phyloP scores from a whole-genome alignment of 2,797 vertebrate species.

The Ceyx erithaca region DNA sequence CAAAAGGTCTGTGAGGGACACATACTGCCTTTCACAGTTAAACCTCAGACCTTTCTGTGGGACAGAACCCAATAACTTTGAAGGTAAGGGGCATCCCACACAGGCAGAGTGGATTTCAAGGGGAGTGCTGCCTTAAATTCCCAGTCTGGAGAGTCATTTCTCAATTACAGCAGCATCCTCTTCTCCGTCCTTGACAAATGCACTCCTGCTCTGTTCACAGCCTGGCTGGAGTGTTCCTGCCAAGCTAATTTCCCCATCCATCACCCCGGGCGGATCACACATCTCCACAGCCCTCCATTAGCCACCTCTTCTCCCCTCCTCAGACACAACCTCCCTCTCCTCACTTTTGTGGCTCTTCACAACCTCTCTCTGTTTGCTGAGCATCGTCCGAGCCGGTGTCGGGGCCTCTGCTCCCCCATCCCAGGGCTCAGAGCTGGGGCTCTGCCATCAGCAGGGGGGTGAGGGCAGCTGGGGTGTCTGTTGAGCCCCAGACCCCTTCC shows the following conservation, averaged over 20 bases:
- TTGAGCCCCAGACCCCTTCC: too few relatives aligned
- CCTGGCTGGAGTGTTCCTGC: background rate
- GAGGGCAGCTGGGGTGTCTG: background rate
- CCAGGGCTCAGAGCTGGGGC: background rate
- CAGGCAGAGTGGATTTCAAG: background rate
- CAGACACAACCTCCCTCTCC: background rate
- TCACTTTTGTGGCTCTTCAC: background rate
- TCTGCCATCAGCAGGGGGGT: background rate
- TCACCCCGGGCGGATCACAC: background rate
- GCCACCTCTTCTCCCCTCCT: background rate
- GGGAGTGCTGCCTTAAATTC: background rate
- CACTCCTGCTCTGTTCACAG: constrained; percentile 11
- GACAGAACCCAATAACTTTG: background rate
- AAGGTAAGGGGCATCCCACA: background rate
- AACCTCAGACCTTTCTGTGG: background rate
- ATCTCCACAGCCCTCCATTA: background rate
- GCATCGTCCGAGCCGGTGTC: accelerated
- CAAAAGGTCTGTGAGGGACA: background rate
- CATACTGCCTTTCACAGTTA: background rate
- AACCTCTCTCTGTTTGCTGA: background rate
- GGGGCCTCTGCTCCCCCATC: background rate
- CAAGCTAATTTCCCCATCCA: constrained; percentile 31
- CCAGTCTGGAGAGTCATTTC: background rate
- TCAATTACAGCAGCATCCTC: constrained; percentile 1
- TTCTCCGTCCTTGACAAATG: constrained; percentile 19